phyloP scores from a whole-genome alignment of 2,797 vertebrate species.

The Urophycis tenuis region DNA sequence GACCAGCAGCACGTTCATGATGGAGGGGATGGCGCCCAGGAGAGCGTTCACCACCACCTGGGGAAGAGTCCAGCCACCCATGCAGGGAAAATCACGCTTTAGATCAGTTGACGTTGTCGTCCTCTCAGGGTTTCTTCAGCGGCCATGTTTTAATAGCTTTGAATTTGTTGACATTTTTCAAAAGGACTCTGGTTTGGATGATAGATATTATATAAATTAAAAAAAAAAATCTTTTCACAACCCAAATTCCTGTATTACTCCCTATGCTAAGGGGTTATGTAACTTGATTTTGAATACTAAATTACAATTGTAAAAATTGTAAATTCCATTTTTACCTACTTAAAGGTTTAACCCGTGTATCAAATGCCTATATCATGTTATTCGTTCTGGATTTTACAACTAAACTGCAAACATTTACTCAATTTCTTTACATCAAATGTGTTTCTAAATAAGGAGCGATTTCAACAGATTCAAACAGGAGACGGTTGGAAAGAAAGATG shows the following conservation, averaged over 20 bases:
- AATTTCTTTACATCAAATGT: not conserved
- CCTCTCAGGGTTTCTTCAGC: not conserved
- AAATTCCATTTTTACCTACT: not conserved
- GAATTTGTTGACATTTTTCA: not conserved
- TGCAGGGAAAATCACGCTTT: not conserved
- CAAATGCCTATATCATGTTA: not conserved
- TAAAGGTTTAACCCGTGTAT: not conserved
- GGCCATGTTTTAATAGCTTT: not conserved
- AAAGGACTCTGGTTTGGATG: not conserved
- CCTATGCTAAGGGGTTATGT: not conserved
- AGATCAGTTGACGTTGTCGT: not conserved
- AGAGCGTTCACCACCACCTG: constrained; percentile 98
- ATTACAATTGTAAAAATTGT: not conserved
- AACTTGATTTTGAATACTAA: not conserved
- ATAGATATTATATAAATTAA: too few species aligned
- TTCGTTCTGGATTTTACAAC: not conserved
- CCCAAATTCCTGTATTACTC: not conserved
- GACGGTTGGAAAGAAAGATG: constrained; percentile 54
- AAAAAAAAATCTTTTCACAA: not conserved
- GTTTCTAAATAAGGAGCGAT: constrained; percentile 31
- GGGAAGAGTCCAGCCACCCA: not conserved
- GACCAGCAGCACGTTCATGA: constrained; percentile 98
- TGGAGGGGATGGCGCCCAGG: constrained; percentile 95
- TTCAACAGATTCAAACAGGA: constrained; percentile 49
- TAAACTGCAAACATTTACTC: not conserved